Base-by-base conservation (phyloP, 2,888 invertebrate species). In the Dolichopus griseipennis region DNA sequence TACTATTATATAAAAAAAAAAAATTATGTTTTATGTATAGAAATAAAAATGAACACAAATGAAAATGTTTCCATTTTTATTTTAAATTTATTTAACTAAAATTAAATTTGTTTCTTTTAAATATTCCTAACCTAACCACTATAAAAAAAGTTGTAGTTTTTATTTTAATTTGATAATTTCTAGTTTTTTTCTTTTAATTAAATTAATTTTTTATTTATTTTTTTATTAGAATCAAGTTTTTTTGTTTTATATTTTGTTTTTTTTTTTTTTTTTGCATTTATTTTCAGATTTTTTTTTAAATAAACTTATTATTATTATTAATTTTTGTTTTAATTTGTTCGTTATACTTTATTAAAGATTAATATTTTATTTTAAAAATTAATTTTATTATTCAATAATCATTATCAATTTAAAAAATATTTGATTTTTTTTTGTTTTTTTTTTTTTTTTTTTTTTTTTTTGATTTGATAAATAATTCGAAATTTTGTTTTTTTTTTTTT, bases 41-140 rank as follows among this genome's bases (percentile, higher is more conserved):
- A 27, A 27, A 52, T 18, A 52, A 52, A 52, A 52, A 52, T 15
- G 52, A 52, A 52, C 18, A 52, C 52, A 52, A 52, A 52, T 18
- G 9, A 37, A 52, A 52, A 52, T 52, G 52, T 52, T 18, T 52
- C 52, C 52, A 52, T n/a, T 52, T 52, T 52, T 52, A 52, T 52
- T 52, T 12, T 52, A 52, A 52, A 18, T 52, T 52, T 52, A 52
- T 52, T 18, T 52, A 52, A 10, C 8, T 37, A 52, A 52, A 52
- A 52, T 18, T 12, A 52, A 18, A n/a, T 52, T 52, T 52, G 52
- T 52, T 52, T 52, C 15, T 18, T 52, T 52, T 52, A 18, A 52
- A 52, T 52, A 52, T 52, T 52, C 52, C 52, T 52, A 52, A 52
- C 52, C 52, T 52, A 52, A 52, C 52, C 52, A 52, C 52, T 52